These are phyloP conservation scores for Drosophila engyochracea DNA, from an alignment of 2,888 invertebrate species.

Conservation along the genomic window DNA sequence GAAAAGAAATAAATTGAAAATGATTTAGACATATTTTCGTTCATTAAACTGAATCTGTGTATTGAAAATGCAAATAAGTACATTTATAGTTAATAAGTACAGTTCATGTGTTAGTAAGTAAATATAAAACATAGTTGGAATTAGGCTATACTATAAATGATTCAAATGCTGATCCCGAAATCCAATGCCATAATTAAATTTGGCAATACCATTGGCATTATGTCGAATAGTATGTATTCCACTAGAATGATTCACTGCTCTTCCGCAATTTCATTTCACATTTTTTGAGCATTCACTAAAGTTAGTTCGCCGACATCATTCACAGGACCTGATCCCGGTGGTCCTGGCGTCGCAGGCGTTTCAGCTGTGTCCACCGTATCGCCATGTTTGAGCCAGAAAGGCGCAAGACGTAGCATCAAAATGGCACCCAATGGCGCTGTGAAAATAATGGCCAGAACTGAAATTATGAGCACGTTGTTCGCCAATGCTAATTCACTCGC, in stretches of 20 bases:
- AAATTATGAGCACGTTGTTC: conserved; percentile 86
- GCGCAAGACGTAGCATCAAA: conserved; percentile 85
- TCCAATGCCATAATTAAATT: not conserved
- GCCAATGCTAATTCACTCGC: conserved; percentile 81
- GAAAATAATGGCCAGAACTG: conserved; percentile 87
- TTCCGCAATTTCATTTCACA: conserved; percentile 2
- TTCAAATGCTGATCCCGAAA: not conserved
- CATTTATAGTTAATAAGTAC: conserved; percentile 18
- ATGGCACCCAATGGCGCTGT: conserved; percentile 87
- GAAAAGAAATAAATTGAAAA: conserved; percentile 4
- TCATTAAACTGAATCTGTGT: conserved; percentile 27
- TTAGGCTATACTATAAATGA: not conserved
- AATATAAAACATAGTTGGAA: not conserved
- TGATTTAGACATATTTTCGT: conserved; percentile 11
- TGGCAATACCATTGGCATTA: not conserved
- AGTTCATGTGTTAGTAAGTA: not conserved
- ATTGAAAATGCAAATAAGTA: conserved; percentile 31
- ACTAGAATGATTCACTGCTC: not conserved
- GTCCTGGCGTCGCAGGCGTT: conserved; percentile 20
- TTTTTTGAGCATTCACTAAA: conserved; percentile 32
- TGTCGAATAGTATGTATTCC: not conserved
- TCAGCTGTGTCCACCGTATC: conserved; percentile 48
- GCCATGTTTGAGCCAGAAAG: conserved; percentile 81
- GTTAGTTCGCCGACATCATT: conserved; percentile 21
- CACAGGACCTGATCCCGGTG: not conserved